These are phyloP conservation scores for Argynnis bischoffii DNA, from an alignment of 2,888 invertebrate species.

Conservation along the genomic window DNA sequence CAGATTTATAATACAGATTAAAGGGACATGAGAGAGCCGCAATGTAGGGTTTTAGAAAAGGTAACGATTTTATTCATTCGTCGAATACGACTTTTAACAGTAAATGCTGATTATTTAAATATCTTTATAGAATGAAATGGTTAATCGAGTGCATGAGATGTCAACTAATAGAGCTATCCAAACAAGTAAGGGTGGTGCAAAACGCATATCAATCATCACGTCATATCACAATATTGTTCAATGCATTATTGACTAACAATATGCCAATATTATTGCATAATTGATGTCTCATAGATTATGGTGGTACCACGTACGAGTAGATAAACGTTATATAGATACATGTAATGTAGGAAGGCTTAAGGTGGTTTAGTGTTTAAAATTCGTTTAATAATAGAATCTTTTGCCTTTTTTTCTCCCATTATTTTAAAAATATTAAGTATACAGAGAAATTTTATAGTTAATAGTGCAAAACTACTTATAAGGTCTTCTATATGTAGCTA, in stretches of 20 bases:
- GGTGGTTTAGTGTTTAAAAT: too few species aligned
- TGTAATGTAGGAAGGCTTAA: neutral
- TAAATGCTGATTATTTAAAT: slow-evolving; percentile 11
- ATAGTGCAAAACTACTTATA: too few species aligned
- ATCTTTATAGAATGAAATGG: slow-evolving; percentile 10
- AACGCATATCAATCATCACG: slow-evolving; percentile 26
- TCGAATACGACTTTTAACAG: neutral
- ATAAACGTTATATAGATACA: slow-evolving; percentile 1
- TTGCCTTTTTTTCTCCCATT: too few species aligned
- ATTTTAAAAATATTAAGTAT: too few species aligned
- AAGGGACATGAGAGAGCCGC: too few species aligned
- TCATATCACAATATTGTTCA: slow-evolving; percentile 19
- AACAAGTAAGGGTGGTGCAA: slow-evolving; percentile 22
- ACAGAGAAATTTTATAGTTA: too few species aligned
- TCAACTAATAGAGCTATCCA: slow-evolving; percentile 25
- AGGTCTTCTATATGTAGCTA: too few species aligned
- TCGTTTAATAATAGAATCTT: too few species aligned
- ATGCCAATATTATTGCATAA: slow-evolving; percentile 18
- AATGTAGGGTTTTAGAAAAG: too few species aligned
- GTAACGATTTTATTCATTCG: too few species aligned
- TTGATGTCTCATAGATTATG: slow-evolving; percentile 13
- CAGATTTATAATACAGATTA: too few species aligned
- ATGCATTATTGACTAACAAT: slow-evolving; percentile 10
- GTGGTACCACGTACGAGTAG: neutral
- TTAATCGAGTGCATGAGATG: slow-evolving; percentile 8